phyloP scores from a whole-genome alignment of 2,888 invertebrate genomes.

The Drosophila mimica region DNA sequence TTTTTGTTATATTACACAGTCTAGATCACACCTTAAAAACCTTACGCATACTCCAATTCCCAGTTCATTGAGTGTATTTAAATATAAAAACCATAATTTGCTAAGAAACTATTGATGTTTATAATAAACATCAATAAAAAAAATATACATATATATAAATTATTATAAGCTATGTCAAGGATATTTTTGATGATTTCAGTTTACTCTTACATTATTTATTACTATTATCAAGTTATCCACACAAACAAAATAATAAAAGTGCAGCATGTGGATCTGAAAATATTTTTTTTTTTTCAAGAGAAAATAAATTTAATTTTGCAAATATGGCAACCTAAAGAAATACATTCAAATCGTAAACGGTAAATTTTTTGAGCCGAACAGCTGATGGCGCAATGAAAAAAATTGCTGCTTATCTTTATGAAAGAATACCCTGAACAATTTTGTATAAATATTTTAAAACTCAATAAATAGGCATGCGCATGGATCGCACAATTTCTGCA shows the following conservation, averaged over 20 bases:
- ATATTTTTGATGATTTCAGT: neutral
- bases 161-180: neutral
- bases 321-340: neutral
- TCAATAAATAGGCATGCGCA: neutral
- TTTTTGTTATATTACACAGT: conserved; percentile 4
- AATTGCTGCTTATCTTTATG: neutral
- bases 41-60: neutral
- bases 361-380: neutral
- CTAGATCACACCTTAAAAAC: neutral
- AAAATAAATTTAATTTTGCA: neutral
- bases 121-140: neutral
- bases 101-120: neutral
- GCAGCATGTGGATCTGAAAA: neutral
- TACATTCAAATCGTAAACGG: neutral
- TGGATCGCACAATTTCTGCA: neutral
- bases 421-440: neutral
- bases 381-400: neutral
- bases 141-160: neutral
- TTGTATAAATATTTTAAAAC: neutral
- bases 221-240: neutral
- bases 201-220: neutral
- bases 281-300: neutral
- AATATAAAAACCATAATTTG: neutral
- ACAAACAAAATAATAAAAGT: neutral
- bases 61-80: neutral